These are phyloP conservation scores for Thymelicus sylvestris DNA, from an alignment of 2,888 invertebrate species.

Conservation along the genomic window DNA sequence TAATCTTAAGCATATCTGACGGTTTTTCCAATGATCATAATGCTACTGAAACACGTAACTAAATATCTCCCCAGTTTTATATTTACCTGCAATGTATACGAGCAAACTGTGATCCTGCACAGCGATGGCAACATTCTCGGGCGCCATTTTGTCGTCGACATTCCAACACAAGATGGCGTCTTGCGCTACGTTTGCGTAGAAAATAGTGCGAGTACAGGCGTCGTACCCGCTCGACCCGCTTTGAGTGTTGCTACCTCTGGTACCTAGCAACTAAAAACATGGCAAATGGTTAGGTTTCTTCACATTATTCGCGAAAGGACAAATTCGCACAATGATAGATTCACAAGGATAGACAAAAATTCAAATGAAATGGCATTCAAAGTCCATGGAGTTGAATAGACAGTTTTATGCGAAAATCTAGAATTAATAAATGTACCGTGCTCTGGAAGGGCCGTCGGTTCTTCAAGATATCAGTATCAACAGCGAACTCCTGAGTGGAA, in stretches of 20 bases:
- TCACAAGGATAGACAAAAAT: no score
- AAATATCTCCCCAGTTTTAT: no score
- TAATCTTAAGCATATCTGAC: no score
- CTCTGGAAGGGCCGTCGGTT: constrained; percentile 50
- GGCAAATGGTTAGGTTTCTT: background rate
- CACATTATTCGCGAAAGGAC: no score
- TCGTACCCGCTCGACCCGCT: constrained; percentile 89
- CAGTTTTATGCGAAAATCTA: no score
- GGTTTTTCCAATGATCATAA: no score
- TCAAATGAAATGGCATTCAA: no score
- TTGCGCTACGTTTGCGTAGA: constrained; percentile 88
- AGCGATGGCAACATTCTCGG: constrained; percentile 83
- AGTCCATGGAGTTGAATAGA: no score
- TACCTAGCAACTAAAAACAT: constrained; percentile 80
- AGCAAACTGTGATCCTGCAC: constrained; percentile 86
- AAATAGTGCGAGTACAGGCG: constrained; percentile 84
- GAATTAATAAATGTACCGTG: constrained; percentile 38
- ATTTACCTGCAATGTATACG: constrained; percentile 86
- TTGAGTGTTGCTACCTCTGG: constrained; percentile 74
- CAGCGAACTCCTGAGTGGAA: constrained; percentile 88
- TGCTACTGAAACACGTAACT: no score
- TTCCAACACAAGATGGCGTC: constrained; percentile 93
- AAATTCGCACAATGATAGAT: no score
- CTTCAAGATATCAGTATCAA: constrained; percentile 84
- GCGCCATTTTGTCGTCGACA: constrained; percentile 77